Evolutionary conservation across 2,888 invertebrate genomes (phyloP).

Genomic region (Stegophylla sp.): DNA sequence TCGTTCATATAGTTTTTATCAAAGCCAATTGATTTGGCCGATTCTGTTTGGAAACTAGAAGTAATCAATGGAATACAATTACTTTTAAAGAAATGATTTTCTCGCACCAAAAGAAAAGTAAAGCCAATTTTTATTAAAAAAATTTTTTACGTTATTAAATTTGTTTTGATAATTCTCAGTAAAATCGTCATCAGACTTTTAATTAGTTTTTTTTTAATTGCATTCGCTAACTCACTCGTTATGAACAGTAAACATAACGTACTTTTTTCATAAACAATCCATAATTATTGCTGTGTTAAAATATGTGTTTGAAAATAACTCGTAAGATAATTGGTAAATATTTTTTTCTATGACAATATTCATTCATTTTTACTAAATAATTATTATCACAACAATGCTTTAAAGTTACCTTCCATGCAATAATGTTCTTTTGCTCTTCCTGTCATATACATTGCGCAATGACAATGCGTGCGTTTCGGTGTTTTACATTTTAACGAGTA

Average conservation of each 20-base stretch:
- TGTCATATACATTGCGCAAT: too few relatives aligned
- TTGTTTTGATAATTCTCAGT: not conserved
- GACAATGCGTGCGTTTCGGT: too few relatives aligned
- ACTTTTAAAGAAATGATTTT: not conserved
- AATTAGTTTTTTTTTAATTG: not conserved
- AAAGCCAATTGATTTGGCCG: too few relatives aligned
- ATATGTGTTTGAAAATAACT: slow-evolving; percentile 2
- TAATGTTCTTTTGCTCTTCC: too few relatives aligned
- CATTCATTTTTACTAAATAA: too few relatives aligned
- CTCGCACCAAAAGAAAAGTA: not conserved
- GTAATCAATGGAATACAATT: not conserved
- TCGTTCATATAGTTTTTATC: too few relatives aligned
- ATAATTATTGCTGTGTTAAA: not conserved
- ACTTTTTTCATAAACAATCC: not conserved
- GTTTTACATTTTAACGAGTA: not conserved
- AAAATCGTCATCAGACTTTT: not conserved
- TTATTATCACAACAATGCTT: too few relatives aligned
- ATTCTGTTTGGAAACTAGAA: too few relatives aligned
- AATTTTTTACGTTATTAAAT: not conserved
- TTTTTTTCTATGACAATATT: too few relatives aligned
- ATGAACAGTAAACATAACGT: not conserved
- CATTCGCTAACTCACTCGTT: not conserved
- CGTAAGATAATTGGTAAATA: not conserved
- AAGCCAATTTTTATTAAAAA: not conserved
- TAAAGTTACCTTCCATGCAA: too few relatives aligned